A percentile compares a stretch with the other conserved stretches of the same genome.
phyloP scores from a whole-genome alignment of 2,888 invertebrate species.

The Strigamia crassipes region DNA sequence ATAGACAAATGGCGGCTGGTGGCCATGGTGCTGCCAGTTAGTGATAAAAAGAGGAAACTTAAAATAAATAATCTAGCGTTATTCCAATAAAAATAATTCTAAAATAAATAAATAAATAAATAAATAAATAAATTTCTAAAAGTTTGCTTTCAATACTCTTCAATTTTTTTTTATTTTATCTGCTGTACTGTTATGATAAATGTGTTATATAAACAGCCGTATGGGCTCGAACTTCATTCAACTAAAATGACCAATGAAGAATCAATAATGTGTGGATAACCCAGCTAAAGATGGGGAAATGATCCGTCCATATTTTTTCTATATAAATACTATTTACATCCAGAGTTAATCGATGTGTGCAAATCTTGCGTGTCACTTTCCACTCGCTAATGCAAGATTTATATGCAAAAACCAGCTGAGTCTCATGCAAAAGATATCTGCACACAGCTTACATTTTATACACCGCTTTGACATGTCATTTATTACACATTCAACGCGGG shows the following conservation, averaged over 20 bases:
- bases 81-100: too few species aligned
- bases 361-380: background rate
- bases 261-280: background rate
- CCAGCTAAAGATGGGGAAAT: background rate
- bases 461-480: slow-evolving; percentile 7
- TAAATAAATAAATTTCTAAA: too few species aligned
- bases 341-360: background rate
- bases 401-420: slow-evolving; percentile 30
- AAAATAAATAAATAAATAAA: too few species aligned
- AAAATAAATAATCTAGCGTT: too few species aligned
- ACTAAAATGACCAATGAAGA: slow-evolving; percentile 1
- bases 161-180: too few species aligned
- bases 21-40: too few species aligned
- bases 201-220: background rate
- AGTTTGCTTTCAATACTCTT: too few species aligned
- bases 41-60: too few species aligned
- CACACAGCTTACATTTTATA: slow-evolving; percentile 30
- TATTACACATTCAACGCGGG: background rate
- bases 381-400: background rate
- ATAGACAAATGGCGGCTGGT: too few species aligned
- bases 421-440: slow-evolving; percentile 7
- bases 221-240: background rate
- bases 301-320: background rate
- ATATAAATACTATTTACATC: background rate
- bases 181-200: background rate